Evolutionary conservation across 2,888 invertebrate species (phyloP).

Genomic region (Cheilosia vulpina): DNA sequence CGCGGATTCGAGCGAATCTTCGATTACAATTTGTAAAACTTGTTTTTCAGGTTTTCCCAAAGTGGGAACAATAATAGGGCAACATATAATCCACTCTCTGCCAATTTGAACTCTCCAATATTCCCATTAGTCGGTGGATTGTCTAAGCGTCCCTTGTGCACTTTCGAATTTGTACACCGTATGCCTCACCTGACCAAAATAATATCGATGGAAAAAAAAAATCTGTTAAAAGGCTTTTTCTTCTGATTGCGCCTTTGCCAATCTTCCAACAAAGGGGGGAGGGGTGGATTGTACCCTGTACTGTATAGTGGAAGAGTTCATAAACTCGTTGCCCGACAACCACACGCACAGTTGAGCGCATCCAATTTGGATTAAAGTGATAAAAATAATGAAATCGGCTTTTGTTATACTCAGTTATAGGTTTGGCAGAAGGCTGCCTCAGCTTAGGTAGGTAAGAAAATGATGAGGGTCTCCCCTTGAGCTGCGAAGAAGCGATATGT

Average conservation of each 20-base stretch:
- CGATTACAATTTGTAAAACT: no score
- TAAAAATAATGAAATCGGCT: constrained; percentile 71
- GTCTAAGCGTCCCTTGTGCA: background rate
- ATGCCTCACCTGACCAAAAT: constrained; percentile 48
- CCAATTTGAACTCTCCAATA: constrained; percentile 30
- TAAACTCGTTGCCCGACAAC: constrained; percentile 36
- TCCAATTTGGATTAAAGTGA: constrained; percentile 75
- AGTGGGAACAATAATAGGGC: background rate
- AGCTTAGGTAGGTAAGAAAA: constrained; percentile 57
- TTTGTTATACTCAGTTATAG: constrained; percentile 51
- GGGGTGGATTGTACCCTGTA: background rate
- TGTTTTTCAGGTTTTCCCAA: no score
- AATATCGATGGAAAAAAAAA: constrained; percentile 9
- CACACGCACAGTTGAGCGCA: constrained; percentile 67
- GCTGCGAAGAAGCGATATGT: constrained; percentile 16
- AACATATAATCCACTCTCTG: constrained; percentile 4
- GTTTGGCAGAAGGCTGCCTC: constrained; percentile 36
- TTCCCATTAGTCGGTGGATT: constrained; percentile 22
- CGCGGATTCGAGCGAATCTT: no score
- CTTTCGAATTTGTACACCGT: constrained; percentile 46
- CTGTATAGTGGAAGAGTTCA: constrained; percentile 24
- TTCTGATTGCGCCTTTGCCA: constrained; percentile 20
- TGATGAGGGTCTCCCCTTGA: constrained; percentile 40
- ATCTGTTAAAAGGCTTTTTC: constrained; percentile 27
- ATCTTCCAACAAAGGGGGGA: constrained; percentile 40